Base-by-base conservation (phyloP, 2,888 invertebrate genomes). In the Pheosia gnoma region DNA sequence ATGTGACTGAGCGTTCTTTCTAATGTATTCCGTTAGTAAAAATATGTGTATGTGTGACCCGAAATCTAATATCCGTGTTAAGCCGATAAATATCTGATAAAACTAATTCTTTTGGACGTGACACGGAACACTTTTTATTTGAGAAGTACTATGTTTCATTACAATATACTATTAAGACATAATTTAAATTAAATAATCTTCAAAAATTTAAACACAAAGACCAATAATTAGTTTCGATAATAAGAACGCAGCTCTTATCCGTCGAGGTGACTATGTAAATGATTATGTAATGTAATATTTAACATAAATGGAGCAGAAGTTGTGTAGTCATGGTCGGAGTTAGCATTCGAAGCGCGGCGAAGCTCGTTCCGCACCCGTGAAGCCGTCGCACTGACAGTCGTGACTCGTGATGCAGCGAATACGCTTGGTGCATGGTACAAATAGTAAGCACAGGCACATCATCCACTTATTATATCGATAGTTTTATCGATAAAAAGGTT, bases 171-270 rank as follows among this genome's bases (percentile, higher is more conserved):
- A 43, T 3, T 8, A 4, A 43, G 7, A 9, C 10, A 43, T 10
- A 8, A 4, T 9, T 9, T 8, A 43, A 43, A 8, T 43, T 43
- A 9, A 43, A 43, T 9, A 9, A 43, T 43, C 43, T 43, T 65
- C 60, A 81, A 77, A 72, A 86, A 88, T 89, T 88, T 87, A 82
- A 89, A 89, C 88, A 91, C 91, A 93, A 92, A 90, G 91, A 86
- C 83, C 82, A 89, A 91, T 91, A 92, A 93, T 91, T 92, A 90
- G 88, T 86, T 86, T 79, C 85, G 81, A 89, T 92, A 88, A 87
- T 89, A 87, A 87, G 84, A 83, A 83, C 79, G 82, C 77, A 81
- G 74, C 82, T 78, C 84, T 85, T 87, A 88, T 86, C 82, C 83
- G 81, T 82, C 86, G 81, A 81, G 86, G 79, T 79, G 77, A 81